A percentile compares a stretch with the other conserved stretches of the same genome.
Conservation (phyloP, 2,113 vertebrate genomes). For the Amazona guildingii region DNA sequence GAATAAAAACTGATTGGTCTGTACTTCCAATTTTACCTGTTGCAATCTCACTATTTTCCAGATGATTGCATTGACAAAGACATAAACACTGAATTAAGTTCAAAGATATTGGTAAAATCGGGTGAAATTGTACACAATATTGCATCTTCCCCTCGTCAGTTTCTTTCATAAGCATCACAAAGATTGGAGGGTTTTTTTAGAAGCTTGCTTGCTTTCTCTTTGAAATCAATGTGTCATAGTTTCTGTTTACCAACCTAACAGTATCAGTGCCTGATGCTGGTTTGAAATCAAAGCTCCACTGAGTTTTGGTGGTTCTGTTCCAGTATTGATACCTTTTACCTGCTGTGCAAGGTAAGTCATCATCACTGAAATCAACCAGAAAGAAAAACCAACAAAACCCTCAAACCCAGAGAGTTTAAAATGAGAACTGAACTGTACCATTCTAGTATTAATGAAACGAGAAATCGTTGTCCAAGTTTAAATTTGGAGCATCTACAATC, state of each 20-base stretch:
- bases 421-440: not conserved
- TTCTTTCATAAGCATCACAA: not conserved
- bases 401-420: not conserved
- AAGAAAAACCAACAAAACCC: not conserved
- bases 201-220: not conserved
- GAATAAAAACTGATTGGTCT: not conserved
- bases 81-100: not conserved
- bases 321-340: not conserved
- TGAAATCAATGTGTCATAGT: not conserved
- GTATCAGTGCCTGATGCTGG: not conserved
- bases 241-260: not conserved
- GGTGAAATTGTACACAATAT: not conserved
- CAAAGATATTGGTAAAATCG: not conserved
- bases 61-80: not conserved
- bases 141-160: not conserved
- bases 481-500: not conserved
- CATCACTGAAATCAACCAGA: not conserved
- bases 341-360: not conserved
- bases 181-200: not conserved
- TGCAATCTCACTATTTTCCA: not conserved
- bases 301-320: not conserved
- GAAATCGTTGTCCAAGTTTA: not conserved
- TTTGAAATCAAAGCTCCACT: not conserved
- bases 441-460: not conserved
- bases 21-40: not conserved